Evolutionary conservation across 2,797 vertebrate species (phyloP).

Genomic region (Ataeniobius toweri): DNA sequence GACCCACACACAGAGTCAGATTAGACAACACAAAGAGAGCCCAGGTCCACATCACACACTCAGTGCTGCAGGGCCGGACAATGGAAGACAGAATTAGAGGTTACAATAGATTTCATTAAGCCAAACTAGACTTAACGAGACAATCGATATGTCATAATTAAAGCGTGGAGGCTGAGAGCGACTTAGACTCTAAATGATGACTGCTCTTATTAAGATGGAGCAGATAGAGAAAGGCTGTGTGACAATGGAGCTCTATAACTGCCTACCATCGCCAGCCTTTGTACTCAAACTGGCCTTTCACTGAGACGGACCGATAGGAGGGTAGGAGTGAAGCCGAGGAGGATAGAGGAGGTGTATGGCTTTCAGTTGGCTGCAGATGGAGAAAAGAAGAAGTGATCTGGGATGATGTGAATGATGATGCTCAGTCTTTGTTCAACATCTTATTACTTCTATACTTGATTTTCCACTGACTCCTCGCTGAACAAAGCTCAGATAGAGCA

Average conservation of each 20-base stretch:
- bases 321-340: slow-evolving; percentile 8
- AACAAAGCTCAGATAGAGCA: background rate
- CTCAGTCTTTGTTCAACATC: slow-evolving; percentile 18
- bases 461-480: background rate
- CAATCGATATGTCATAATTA: slow-evolving; percentile 90
- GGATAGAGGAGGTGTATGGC: background rate
- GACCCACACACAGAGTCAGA: slow-evolving; percentile 53
- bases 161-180: slow-evolving; percentile 78
- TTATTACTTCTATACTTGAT: slow-evolving; percentile 7
- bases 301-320: slow-evolving; percentile 50
- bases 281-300: slow-evolving; percentile 66
- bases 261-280: slow-evolving; percentile 65
- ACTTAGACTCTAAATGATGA: slow-evolving; percentile 86
- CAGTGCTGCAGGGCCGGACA: slow-evolving; percentile 75
- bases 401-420: slow-evolving; percentile 46
- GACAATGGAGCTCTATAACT: slow-evolving; percentile 73
- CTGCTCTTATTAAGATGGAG: slow-evolving; percentile 86
- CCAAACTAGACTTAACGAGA: slow-evolving; percentile 89
- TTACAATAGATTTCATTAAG: slow-evolving; percentile 92
- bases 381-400: slow-evolving; percentile 54
- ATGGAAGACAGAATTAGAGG: slow-evolving; percentile 82
- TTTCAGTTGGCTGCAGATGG: slow-evolving; percentile 25
- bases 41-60: slow-evolving; percentile 61
- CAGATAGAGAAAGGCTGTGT: slow-evolving; percentile 72
- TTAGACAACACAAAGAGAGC: slow-evolving; percentile 69